A percentile compares a stretch with the other conserved stretches of the same genome.
Evolutionary conservation across 2,888 invertebrate genomes (phyloP).

Genomic region (Poecilus cupreus): DNA sequence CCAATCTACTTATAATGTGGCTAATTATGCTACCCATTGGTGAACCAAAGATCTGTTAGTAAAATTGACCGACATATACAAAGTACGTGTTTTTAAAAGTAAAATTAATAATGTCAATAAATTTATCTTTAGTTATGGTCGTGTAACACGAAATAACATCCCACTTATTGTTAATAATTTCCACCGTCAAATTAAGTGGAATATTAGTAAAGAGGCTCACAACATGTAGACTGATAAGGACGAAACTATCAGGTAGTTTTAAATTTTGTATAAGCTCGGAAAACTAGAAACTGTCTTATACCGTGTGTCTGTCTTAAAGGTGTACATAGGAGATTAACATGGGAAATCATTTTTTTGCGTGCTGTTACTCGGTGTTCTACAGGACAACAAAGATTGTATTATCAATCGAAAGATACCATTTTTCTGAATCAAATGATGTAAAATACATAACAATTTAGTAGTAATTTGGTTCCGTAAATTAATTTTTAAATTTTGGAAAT

Average conservation of each 20-base stretch:
- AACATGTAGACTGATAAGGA: neutral
- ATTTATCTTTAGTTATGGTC: neutral
- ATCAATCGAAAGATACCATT: too few species aligned
- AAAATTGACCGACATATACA: neutral
- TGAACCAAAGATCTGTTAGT: neutral
- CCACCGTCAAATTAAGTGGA: neutral
- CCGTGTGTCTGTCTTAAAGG: too few species aligned
- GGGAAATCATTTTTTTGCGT: too few species aligned
- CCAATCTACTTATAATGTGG: neutral
- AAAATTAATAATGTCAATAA: neutral
- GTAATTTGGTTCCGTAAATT: too few species aligned
- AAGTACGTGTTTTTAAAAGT: neutral
- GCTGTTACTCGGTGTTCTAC: too few species aligned
- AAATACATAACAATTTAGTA: too few species aligned
- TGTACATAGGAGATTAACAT: too few species aligned
- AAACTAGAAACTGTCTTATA: too few species aligned
- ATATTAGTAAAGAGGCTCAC: neutral
- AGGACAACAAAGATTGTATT: too few species aligned
- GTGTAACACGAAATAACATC: neutral
- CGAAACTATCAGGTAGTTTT: neutral
- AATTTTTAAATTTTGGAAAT: too few species aligned
- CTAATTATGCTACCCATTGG: conserved; percentile 8
- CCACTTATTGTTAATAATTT: neutral
- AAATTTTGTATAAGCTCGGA: too few species aligned
- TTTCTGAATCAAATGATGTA: too few species aligned